Conservation (phyloP, 2,888 invertebrate species). For the Melanophora roralis region DNA sequence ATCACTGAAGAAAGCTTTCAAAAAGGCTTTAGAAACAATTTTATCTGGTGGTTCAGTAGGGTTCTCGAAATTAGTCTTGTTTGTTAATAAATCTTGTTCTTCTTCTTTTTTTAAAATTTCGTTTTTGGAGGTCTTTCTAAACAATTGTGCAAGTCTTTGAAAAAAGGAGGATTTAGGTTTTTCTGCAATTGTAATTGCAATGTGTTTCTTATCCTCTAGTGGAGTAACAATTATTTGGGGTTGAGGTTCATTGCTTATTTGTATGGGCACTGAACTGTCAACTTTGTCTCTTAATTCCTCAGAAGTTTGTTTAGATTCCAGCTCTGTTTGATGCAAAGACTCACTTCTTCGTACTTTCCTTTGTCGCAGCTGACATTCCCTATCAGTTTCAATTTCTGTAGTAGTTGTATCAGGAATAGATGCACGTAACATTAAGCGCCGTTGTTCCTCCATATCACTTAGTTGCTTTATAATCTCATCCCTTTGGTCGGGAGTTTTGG, state of each 20-base stretch:
- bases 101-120: conserved; percentile 4
- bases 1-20: conserved; percentile 77
- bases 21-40: conserved; percentile 70
- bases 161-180: conserved; percentile 12
- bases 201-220: not conserved
- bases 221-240: conserved; percentile 15
- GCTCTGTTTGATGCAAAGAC: conserved; percentile 24
- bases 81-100: conserved; percentile 16
- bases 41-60: conserved; percentile 48
- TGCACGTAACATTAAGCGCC: not conserved
- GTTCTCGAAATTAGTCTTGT: not conserved
- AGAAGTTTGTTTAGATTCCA: conserved; percentile 48
- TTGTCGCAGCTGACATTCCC: conserved; percentile 27
- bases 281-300: conserved; percentile 24
- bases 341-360: conserved; percentile 32
- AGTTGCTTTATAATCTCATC: conserved; percentile 65
- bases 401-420: conserved; percentile 30
- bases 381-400: conserved; percentile 49
- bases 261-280: not conserved
- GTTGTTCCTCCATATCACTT: conserved; percentile 17
- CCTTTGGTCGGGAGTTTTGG: conserved; percentile 72
- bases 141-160: conserved; percentile 23
- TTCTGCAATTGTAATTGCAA: not conserved
- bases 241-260: not conserved
- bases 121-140: conserved; percentile 6